phyloP scores from a whole-genome alignment of 2,113 vertebrate genomes.

The Chaetorhynchus papuensis region DNA sequence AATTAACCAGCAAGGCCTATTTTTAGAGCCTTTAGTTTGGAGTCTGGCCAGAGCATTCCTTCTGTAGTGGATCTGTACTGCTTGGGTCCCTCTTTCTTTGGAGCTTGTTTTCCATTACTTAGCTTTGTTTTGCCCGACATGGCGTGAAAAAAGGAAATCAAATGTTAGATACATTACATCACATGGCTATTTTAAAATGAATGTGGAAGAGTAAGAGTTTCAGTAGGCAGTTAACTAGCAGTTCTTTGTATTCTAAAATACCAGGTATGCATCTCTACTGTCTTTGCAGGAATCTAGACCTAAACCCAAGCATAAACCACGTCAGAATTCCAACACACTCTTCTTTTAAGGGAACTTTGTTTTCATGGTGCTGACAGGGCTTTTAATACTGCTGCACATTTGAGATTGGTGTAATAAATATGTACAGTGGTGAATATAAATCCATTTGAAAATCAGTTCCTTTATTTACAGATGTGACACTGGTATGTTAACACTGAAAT shows the following conservation, averaged over 20 bases:
- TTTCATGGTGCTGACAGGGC: neutral
- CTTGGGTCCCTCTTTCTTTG: neutral
- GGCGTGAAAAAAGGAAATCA: neutral
- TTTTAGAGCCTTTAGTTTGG: constrained; percentile 24
- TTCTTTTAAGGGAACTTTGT: neutral
- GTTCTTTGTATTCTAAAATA: neutral
- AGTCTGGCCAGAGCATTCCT: constrained; percentile 8
- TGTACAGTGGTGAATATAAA: neutral
- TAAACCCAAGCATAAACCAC: neutral
- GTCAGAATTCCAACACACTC: neutral
- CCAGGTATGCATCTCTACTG: neutral
- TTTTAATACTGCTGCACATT: neutral
- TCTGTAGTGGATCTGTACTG: neutral
- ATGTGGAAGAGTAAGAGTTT: neutral
- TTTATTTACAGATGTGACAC: neutral
- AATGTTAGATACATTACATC: neutral
- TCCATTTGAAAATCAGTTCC: neutral
- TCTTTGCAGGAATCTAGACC: neutral
- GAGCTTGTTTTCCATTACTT: neutral
- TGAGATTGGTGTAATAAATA: neutral
- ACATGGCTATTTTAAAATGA: neutral
- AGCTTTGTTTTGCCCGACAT: neutral
- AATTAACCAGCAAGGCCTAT: neutral
- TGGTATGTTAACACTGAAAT: neutral
- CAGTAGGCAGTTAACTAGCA: neutral